Percentiles rank a stretch among this genome's conserved stretches.
phyloP scores from a whole-genome alignment of 2,113 vertebrate species.

The Nestor notabilis region DNA sequence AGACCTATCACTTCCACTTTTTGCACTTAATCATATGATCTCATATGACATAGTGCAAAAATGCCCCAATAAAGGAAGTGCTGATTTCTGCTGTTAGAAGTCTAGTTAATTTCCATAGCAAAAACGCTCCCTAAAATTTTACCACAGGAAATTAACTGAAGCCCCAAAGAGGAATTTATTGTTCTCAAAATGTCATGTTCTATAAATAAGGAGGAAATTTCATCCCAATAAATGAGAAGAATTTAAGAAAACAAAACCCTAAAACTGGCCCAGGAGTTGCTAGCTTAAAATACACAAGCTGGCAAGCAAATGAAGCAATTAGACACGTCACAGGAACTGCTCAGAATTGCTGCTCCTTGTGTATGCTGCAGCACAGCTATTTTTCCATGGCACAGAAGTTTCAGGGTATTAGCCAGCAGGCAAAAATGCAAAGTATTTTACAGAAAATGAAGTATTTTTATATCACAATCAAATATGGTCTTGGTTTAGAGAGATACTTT shows the following conservation, averaged over 20 bases:
- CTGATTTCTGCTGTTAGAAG: not conserved
- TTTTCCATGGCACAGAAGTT: not conserved
- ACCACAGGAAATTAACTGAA: not conserved
- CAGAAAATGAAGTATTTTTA: not conserved
- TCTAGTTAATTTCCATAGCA: not conserved
- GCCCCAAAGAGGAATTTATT: not conserved
- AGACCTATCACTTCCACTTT: not conserved
- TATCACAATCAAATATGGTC: not conserved
- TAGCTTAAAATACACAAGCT: not conserved
- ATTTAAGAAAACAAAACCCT: not conserved
- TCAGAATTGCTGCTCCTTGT: not conserved
- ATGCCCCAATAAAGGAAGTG: not conserved
- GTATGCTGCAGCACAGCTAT: not conserved
- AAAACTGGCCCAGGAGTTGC: not conserved
- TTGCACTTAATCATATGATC: not conserved
- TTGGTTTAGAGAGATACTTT: not conserved
- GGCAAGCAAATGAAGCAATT: not conserved
- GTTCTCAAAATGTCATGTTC: not conserved
- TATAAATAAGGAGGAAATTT: not conserved
- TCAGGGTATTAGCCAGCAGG: not conserved
- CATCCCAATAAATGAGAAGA: not conserved
- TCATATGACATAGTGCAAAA: not conserved
- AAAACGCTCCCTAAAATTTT: not conserved
- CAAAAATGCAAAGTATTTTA: not conserved
- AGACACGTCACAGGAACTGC: not conserved